Evolutionary conservation across 2,113 vertebrate species (phyloP).

Genomic region (Cyprinus carpio): DNA sequence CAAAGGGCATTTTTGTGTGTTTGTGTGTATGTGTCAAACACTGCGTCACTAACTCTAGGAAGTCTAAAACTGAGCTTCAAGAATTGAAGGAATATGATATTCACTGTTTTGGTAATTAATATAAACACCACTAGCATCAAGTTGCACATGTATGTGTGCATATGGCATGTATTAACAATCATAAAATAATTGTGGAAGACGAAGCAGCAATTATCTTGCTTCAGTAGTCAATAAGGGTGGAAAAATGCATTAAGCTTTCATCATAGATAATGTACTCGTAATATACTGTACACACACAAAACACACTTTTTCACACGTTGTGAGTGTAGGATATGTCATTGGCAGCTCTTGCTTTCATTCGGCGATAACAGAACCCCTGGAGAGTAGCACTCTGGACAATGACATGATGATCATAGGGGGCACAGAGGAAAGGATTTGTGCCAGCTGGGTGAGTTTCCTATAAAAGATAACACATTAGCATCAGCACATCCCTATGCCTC

Average conservation of each 20-base stretch:
- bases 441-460: conserved; percentile 63
- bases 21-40: conserved; percentile 15
- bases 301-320: conserved; percentile 40
- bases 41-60: not conserved
- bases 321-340: conserved; percentile 63
- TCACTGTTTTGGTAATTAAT: not conserved
- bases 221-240: conserved; percentile 38
- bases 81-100: not conserved
- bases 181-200: conserved; percentile 19
- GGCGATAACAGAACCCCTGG: conserved; percentile 65
- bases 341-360: conserved; percentile 63
- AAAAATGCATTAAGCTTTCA: not conserved
- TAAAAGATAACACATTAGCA: conserved; percentile 62
- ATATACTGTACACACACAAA: conserved; percentile 35
- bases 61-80: not conserved
- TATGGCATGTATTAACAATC: not conserved
- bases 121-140: not conserved
- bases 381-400: conserved; percentile 69
- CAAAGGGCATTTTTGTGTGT: conserved; percentile 21
- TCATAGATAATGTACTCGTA: conserved; percentile 25
- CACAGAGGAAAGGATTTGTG: conserved; percentile 63
- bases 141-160: not conserved
- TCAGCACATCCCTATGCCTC: conserved; percentile 12
- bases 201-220: conserved; percentile 49
- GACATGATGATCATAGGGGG: conserved; percentile 75